A percentile compares a stretch with the other conserved stretches of the same genome.
phyloP scores from a whole-genome alignment of 2,113 vertebrate genomes.

The Bettongia penicillata region DNA sequence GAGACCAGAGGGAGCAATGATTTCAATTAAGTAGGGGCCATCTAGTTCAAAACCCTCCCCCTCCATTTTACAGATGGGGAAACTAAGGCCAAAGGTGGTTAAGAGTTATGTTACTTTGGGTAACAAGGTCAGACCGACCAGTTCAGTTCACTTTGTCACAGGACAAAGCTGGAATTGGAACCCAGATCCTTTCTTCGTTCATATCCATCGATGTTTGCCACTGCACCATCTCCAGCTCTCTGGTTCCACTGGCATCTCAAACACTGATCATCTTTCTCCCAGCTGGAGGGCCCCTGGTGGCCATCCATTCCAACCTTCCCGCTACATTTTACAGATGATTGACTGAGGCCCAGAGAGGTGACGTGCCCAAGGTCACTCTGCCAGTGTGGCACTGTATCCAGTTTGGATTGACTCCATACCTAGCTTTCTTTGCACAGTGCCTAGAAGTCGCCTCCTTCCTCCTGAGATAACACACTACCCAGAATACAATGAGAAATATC shows the following conservation, averaged over 20 bases:
- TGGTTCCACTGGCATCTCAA: neutral
- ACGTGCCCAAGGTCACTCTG: neutral
- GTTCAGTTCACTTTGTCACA: neutral
- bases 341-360: neutral
- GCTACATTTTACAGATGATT: neutral
- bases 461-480: neutral
- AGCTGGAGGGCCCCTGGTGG: too few relatives aligned
- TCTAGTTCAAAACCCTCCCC: neutral
- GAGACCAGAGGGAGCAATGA: neutral
- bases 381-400: too few relatives aligned
- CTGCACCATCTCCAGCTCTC: neutral
- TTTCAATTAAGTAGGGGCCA: neutral
- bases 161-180: neutral
- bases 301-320: neutral
- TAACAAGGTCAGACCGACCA: too few relatives aligned
- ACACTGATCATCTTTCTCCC: neutral
- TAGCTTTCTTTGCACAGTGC: neutral
- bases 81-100: neutral
- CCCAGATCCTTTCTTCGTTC: neutral
- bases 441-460: neutral
- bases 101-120: neutral
- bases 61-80: neutral
- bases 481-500: neutral
- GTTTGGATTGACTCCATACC: neutral
- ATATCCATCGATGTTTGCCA: neutral